Base-by-base conservation (phyloP, 2,113 vertebrate species). In the Brachirus orientalis region DNA sequence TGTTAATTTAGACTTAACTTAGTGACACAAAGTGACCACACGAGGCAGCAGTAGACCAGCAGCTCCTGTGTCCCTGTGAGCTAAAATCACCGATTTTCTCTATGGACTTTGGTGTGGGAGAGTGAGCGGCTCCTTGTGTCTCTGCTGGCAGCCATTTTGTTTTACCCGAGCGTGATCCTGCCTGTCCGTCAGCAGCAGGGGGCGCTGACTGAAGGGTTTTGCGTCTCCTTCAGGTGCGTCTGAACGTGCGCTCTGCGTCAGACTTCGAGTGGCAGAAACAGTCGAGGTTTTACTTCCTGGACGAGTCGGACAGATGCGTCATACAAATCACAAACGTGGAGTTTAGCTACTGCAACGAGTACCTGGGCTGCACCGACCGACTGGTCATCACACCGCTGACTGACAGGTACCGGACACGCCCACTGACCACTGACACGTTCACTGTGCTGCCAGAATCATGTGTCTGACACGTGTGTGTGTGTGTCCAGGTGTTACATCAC, bases 191-290 rank as follows among this genome's bases (percentile, higher is more conserved):
- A 28, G 22, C 22, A 28, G 22, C 22, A 28, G 22, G 22, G 22
- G 22, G 22, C 22, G 5, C 22, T 28, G 5, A 5, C 22, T 28
- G 28, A 28, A 4, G 28, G n/a, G 10, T 48, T 3, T 55, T 9
- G 6, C 10, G 7, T 48, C 22, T 61, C 6, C 43, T 1, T 38
- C 87, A 98, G 96, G 95, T 96, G 68, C 92, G 79, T 85, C 91
- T 95, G 93, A 93, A 95, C 63, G 92, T 98, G 75, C 91, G 82
- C 17, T 91, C 94, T 1, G 68, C 79, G 0, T 85, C 82, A 4
- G 95, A 98, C 89, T 98, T 98, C 70, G 96, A 97, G 82, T 98
- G 96, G 96, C 88, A 95, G 52, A 98, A 98, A 72, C 96, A 97
- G 85, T 95, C 93, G 3, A 85, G 96, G 69, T 96, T 98, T 86